These are phyloP conservation scores for Ellobius talpinus DNA, from an alignment of 2,113 vertebrate species.

Conservation along the genomic window DNA sequence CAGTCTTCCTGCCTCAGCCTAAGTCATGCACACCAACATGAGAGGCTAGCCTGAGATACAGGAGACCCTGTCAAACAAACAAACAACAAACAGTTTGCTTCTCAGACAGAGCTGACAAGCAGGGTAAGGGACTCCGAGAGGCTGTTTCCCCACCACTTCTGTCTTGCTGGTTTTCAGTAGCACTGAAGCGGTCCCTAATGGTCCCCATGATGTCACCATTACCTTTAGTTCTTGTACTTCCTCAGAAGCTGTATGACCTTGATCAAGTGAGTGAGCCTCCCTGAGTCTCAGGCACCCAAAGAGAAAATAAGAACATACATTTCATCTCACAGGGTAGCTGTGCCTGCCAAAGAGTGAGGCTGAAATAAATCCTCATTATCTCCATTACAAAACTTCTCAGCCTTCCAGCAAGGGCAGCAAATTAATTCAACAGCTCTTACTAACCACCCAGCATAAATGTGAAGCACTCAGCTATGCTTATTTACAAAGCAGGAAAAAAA, in stretches of 20 bases:
- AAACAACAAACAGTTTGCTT: not conserved
- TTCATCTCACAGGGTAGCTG: not conserved
- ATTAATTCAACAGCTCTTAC: slow-evolving; percentile 12
- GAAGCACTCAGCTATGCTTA: not conserved
- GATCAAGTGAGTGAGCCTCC: not conserved
- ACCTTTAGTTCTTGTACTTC: not conserved
- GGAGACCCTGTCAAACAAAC: not conserved
- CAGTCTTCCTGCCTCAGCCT: not conserved
- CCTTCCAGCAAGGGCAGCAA: not conserved
- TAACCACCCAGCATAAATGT: not conserved
- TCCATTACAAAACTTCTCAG: not conserved
- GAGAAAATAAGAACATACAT: not conserved
- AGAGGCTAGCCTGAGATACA: not conserved
- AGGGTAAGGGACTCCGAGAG: not conserved
- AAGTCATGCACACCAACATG: not conserved
- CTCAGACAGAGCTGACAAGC: not conserved
- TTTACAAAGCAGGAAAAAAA: not conserved
- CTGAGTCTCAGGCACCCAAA: slow-evolving; percentile 27
- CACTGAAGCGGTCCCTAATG: not conserved
- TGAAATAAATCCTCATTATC: not conserved
- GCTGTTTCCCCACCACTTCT: not conserved
- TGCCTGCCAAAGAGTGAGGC: not conserved
- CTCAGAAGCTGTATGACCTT: not conserved
- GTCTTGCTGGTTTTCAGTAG: not conserved
- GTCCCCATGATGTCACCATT: not conserved